Evolutionary conservation across 2,113 vertebrate genomes (phyloP), one percentile per base, ranked within the genome.

Genomic region (Arenaria interpres): DNA sequence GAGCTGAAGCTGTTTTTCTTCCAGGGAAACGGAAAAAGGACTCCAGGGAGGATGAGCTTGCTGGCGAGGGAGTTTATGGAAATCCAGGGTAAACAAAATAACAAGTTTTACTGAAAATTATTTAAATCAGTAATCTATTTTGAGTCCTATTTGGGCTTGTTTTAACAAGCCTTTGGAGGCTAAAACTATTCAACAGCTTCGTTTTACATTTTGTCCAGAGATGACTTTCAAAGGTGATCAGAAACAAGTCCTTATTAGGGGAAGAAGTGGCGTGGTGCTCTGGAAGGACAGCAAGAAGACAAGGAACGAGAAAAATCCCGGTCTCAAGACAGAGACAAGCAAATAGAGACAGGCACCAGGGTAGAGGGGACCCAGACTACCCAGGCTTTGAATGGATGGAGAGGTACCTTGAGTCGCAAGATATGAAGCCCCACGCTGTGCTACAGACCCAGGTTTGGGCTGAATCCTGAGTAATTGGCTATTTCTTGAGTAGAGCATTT

Each of bases 191-290:
- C 83, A 53, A 92, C 67, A 79, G 88, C 24, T 94, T 88, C 23
- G 77, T 94, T 89, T 63, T n/a, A 72, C 41, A 63, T 89, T 89
- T 90, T 91, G 66, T 78, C 43, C 73, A 74, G 91, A 87, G 79
- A 51, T 23, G 25, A 74, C 62, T 88, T 93, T 90, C 46, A 59
- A 85, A 85, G 66, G 43, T 22, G 0, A 81, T 73, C 66, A 88
- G 71, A 85, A 94, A 56, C 43, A 88, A 91, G 41, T 62, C 91
- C 91, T 92, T 96, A 87, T 88, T 85, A 95, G 95, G 81, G 91
- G 62, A 72, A 79, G 63, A 85, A 68, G 30, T 12, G 22, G 33
- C 7, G 4, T 32, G 56, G 54, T 74, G 64, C 73, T 84, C n/a
- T 63, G 10, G 14, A 88, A 82, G 66, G 64, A 51, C 43, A 86